Base-by-base conservation (phyloP, 1,140 invertebrate species). In the Drosophila truncata region DNA sequence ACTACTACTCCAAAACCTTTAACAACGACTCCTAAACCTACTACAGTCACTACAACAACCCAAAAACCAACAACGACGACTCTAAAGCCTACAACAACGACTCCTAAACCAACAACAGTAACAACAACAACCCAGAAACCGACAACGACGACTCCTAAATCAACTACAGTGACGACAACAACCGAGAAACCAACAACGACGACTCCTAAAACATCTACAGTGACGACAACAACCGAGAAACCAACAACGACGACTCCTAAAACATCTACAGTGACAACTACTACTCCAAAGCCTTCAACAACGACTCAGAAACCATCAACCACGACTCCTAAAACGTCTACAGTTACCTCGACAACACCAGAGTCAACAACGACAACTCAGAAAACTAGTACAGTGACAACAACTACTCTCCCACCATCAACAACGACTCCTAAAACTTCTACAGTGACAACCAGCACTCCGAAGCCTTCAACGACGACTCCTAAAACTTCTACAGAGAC, bases 41-140 rank as follows among this genome's bases (percentile, higher is more conserved):
- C 52, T 29, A 11, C 49, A 8, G 16, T 27, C 2, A 29, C 94
- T 82, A 93, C 94, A 20, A 59, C 71, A 0, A 60, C 57, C 11
- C 7, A 8, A 14, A 18, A 16, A 2, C 7, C 35, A 2, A 44
- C 64, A 4, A 42, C 41, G 16, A 52, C 60, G 39, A 65, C 65
- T n/a, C 20, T 59, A 2, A 13, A 42, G 2, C 10, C 41, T 0
- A 20, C 41, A 46, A 9, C 20, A 1, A 52, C 58, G 2, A 54
- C 52, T 29, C 4, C 9, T 1, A 16, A 62, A 14, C 3, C 33
- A 2, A 33, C 52, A 20, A 11, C 49, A 8, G 16, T 27, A 2
- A 29, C 94, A 83, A 93, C 94, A 20, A 59, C 71, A 0, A 60
- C 57, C 11, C 7, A 8, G 11, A 18, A 16, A 2, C 7, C 35